Conservation (phyloP, 2,888 invertebrate genomes). For the Cryptocheilus praepositus region DNA sequence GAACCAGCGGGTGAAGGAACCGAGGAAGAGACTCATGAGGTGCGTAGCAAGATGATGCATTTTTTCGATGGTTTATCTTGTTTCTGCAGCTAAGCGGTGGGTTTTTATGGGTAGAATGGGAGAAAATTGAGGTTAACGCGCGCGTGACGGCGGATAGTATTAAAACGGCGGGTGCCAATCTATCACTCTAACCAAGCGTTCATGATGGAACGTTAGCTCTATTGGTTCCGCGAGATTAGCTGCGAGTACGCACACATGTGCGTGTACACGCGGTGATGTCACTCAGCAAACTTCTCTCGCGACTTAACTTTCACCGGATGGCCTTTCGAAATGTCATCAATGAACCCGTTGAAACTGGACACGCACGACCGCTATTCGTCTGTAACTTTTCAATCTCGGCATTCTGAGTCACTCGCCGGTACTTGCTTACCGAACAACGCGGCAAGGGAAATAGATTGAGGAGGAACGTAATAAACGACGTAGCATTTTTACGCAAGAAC, state of each 20-base stretch:
- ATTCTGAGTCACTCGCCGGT: slow-evolving; percentile 6
- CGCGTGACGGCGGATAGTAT: no score
- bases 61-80: no score
- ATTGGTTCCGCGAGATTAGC: slow-evolving; percentile 33
- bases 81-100: no score
- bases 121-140: no score
- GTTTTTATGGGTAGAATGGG: no score
- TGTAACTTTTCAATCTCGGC: slow-evolving; percentile 27
- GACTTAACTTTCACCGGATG: slow-evolving; percentile 67
- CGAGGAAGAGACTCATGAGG: slow-evolving; percentile 72
- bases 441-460: not conserved
- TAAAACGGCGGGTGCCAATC: no score
- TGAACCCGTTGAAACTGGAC: slow-evolving; percentile 9
- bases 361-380: slow-evolving; percentile 30
- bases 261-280: slow-evolving; percentile 40
- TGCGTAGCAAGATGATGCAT: slow-evolving; percentile 33
- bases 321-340: slow-evolving; percentile 70
- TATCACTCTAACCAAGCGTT: no score
- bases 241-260: slow-evolving; percentile 45
- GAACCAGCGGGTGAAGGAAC: slow-evolving; percentile 72
- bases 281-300: slow-evolving; percentile 40
- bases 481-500: no score
- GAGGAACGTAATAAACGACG: no score
- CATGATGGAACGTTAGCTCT: no score
- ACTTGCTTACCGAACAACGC: not conserved